Percentiles rank a stretch among this genome's conserved stretches.
These are phyloP conservation scores for Leucoma salicis DNA, from an alignment of 2,888 invertebrate species.

Conservation along the genomic window DNA sequence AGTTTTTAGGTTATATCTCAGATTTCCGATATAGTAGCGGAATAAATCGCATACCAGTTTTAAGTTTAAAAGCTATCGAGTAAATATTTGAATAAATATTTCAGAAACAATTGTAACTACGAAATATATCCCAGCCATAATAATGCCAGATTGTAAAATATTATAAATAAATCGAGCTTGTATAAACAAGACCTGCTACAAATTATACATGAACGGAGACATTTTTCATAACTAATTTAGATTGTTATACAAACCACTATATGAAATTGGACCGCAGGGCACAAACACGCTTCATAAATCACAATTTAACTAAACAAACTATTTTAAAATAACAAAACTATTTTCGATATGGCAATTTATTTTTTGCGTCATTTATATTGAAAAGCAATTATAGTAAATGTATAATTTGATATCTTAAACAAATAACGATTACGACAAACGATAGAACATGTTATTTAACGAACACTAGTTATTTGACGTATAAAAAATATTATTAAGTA, in stretches of 20 bases:
- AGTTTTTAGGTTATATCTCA: too few species aligned
- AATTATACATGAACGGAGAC: conserved; percentile 2
- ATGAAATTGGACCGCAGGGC: conserved; percentile 17
- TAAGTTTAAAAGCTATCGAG: too few species aligned
- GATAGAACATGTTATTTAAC: too few species aligned
- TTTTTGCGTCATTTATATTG: conserved; percentile 20
- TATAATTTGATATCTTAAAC: background rate
- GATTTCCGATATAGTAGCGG: too few species aligned
- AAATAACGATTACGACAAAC: background rate
- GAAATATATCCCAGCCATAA: background rate
- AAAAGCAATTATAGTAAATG: background rate
- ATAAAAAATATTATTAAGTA: conserved; percentile 9
- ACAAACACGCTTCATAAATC: conserved; percentile 19
- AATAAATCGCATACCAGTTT: too few species aligned
- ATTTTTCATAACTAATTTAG: conserved; percentile 1
- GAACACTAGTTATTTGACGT: too few species aligned
- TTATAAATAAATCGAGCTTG: background rate
- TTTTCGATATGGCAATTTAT: conserved; percentile 4
- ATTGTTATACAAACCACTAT: conserved; percentile 8
- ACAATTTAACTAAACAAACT: conserved; percentile 22
- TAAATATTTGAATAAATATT: too few species aligned
- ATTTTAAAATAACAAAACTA: conserved; percentile 11
- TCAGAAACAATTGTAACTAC: too few species aligned
- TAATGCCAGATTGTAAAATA: background rate
- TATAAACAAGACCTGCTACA: background rate